phyloP scores from a whole-genome alignment of 2,888 invertebrate species.

The Epirrita christyi region DNA sequence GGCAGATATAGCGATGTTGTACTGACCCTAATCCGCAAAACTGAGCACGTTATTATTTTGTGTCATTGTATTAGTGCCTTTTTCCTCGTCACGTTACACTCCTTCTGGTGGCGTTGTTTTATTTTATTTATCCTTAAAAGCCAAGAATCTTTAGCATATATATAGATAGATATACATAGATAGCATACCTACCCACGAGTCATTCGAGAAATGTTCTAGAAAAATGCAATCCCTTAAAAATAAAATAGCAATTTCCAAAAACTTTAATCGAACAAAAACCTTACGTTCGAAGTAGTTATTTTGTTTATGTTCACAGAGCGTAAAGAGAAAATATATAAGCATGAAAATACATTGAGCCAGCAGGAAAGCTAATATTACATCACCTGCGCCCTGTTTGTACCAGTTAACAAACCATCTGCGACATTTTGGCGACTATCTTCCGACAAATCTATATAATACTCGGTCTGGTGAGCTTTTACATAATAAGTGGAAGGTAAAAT shows the following conservation, averaged over 20 bases:
- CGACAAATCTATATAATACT: constrained; percentile 12
- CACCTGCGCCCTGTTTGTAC: constrained; percentile 29
- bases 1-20: constrained; percentile 22
- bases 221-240: too few species aligned
- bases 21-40: constrained; percentile 35
- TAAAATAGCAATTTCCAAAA: neutral
- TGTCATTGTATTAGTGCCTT: constrained; percentile 18
- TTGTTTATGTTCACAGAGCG: constrained; percentile 7
- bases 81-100: constrained; percentile 29
- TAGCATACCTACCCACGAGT: too few species aligned
- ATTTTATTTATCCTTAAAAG: constrained; percentile 10
- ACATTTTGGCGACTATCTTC: constrained; percentile 19
- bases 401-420: constrained; percentile 30
- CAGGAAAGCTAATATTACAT: constrained; percentile 28
- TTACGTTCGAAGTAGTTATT: constrained; percentile 6
- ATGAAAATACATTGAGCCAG: constrained; percentile 25
- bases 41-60: constrained; percentile 33
- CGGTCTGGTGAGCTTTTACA: neutral
- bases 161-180: too few species aligned
- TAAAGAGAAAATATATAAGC: constrained; percentile 22
- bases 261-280: neutral
- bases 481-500: neutral
- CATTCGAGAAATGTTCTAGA: too few species aligned
- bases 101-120: constrained; percentile 4
- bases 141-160: too few species aligned